A percentile compares a stretch with the other conserved stretches of the same genome.
Evolutionary conservation across 2,797 vertebrate genomes (phyloP).

Genomic region (Myotis planiceps): DNA sequence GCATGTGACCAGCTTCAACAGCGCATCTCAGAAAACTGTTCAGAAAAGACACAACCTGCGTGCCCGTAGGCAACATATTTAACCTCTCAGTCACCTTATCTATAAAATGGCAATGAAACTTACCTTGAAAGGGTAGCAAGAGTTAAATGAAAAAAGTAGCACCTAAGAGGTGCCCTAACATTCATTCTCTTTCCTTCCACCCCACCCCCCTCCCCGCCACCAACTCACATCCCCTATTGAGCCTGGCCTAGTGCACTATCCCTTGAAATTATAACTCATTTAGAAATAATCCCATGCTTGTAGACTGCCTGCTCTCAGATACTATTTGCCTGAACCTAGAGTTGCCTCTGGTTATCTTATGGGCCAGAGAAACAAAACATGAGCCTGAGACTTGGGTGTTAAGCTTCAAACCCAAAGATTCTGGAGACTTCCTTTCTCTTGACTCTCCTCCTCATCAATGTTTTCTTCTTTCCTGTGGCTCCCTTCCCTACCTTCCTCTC

Average conservation of each 20-base stretch:
- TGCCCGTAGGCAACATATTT: background rate
- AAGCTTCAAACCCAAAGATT: background rate
- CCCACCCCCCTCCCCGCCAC: no score
- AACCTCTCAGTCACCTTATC: background rate
- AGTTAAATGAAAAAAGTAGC: background rate
- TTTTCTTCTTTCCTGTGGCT: background rate
- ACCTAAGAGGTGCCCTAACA: background rate
- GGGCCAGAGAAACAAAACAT: background rate
- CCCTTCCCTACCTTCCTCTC: background rate
- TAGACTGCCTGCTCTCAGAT: background rate
- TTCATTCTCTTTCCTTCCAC: background rate
- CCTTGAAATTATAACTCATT: background rate
- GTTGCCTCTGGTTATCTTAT: background rate
- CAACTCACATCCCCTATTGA: background rate
- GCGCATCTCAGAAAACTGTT: background rate
- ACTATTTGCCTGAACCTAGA: background rate
- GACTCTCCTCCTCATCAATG: background rate
- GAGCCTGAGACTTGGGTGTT: background rate
- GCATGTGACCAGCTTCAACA: background rate
- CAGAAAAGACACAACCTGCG: background rate
- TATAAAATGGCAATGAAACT: background rate
- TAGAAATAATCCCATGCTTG: background rate
- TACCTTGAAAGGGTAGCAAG: background rate
- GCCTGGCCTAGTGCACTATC: background rate
- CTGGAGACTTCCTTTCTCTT: background rate